These are phyloP conservation scores for Malacoraja senta DNA, from an alignment of 2,797 vertebrate genomes.

Conservation along the genomic window DNA sequence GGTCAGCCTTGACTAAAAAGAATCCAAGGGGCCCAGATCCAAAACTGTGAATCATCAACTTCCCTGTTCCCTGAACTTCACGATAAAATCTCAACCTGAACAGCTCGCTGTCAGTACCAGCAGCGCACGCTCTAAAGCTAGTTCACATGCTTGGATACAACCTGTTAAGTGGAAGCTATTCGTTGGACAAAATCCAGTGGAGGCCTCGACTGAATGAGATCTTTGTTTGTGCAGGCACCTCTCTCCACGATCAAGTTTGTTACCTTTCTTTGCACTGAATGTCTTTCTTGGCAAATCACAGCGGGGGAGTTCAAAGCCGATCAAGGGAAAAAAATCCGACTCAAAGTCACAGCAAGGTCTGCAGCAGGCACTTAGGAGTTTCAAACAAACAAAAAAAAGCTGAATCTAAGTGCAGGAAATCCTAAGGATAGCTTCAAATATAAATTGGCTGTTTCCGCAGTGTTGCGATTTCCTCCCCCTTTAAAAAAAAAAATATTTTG, in stretches of 20 bases:
- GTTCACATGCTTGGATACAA: constrained; percentile 25
- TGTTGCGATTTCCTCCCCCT: neutral
- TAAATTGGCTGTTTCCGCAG: too few relatives aligned
- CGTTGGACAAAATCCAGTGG: constrained; percentile 10
- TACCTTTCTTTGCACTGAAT: neutral
- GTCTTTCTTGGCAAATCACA: neutral
- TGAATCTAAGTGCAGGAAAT: neutral
- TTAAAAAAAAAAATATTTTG: neutral
- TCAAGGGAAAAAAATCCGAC: neutral
- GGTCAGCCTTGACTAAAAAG: neutral
- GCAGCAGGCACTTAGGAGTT: neutral
- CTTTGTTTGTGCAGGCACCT: constrained; percentile 2
- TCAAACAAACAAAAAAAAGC: constrained; percentile 9
- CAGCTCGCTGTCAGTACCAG: constrained; percentile 4
- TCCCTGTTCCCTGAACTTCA: neutral
- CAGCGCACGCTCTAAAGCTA: neutral
- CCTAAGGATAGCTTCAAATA: neutral
- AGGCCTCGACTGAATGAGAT: neutral
- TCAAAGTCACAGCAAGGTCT: neutral
- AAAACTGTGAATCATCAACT: neutral
- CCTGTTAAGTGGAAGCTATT: constrained; percentile 15
- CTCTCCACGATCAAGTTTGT: neutral
- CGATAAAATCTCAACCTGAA: neutral
- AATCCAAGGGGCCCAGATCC: too few relatives aligned
- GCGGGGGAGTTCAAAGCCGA: neutral